These are phyloP conservation scores for Agrotis puta DNA, from an alignment of 2,888 invertebrate genomes.

Conservation along the genomic window DNA sequence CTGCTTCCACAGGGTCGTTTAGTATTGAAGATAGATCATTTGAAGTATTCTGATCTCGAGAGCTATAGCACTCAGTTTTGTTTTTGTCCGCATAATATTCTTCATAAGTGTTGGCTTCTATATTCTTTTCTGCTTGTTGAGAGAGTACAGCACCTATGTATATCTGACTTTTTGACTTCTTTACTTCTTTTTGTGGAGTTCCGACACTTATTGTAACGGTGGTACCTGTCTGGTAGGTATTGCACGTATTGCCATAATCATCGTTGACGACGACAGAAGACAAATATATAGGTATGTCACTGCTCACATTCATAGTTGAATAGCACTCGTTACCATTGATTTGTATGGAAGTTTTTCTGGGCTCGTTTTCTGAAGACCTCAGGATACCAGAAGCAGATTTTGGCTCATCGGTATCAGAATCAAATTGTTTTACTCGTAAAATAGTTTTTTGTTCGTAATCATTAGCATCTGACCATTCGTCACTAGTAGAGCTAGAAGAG, in stretches of 20 bases:
- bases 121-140: slow-evolving; percentile 71
- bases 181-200: slow-evolving; percentile 85
- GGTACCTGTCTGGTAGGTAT: slow-evolving; percentile 89
- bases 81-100: slow-evolving; percentile 81
- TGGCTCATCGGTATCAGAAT: slow-evolving; percentile 86
- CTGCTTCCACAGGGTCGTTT: slow-evolving; percentile 94
- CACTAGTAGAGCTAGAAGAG: slow-evolving; percentile 88
- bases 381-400: slow-evolving; percentile 71
- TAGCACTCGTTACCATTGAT: slow-evolving; percentile 94
- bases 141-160: slow-evolving; percentile 86
- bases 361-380: slow-evolving; percentile 81
- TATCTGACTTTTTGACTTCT: slow-evolving; percentile 89
- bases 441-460: slow-evolving; percentile 88
- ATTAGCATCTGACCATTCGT: slow-evolving; percentile 89
- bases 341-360: slow-evolving; percentile 93
- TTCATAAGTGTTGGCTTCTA: slow-evolving; percentile 84
- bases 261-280: slow-evolving; percentile 94
- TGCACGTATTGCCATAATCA: slow-evolving; percentile 84
- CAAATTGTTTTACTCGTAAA: slow-evolving; percentile 86
- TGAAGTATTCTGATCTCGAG: slow-evolving; percentile 61
- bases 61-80: slow-evolving; percentile 63
- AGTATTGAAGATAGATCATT: slow-evolving; percentile 90
- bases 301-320: slow-evolving; percentile 94
- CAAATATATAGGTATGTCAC: slow-evolving; percentile 93
- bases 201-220: slow-evolving; percentile 92